phyloP scores from a whole-genome alignment of 1,140 invertebrate genomes.

The Rhopalosiphum maidis region DNA sequence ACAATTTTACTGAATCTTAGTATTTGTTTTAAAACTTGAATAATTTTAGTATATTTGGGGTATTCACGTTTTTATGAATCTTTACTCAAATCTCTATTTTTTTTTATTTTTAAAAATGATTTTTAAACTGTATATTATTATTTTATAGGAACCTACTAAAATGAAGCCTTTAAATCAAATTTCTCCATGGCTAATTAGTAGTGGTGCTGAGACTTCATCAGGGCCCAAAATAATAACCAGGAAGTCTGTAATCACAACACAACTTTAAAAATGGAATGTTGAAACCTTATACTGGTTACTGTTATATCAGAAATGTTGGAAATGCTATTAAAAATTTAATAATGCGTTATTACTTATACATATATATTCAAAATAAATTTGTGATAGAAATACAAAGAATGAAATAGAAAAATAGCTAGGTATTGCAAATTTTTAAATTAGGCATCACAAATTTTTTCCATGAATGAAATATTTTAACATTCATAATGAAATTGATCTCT shows the following conservation, averaged over 20 bases:
- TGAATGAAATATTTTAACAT: slow-evolving; percentile 46
- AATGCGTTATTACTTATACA: background rate
- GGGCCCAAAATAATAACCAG: slow-evolving; percentile 74
- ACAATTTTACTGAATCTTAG: background rate
- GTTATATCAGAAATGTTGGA: background rate
- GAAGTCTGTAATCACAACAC: slow-evolving; percentile 85
- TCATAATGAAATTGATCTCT: slow-evolving; percentile 26
- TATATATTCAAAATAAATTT: slow-evolving; percentile 19
- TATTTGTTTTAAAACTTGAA: background rate
- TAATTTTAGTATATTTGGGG: background rate
- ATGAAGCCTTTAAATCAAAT: slow-evolving; percentile 68
- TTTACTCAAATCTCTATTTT: background rate
- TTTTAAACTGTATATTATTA: background rate
- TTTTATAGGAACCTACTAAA: slow-evolving; percentile 60
- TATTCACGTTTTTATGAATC: background rate
- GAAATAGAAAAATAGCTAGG: background rate
- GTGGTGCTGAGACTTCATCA: slow-evolving; percentile 67
- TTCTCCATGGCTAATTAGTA: slow-evolving; percentile 81
- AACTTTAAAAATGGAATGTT: slow-evolving; percentile 65
- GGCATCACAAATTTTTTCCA: slow-evolving; percentile 12
- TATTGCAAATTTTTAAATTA: background rate
- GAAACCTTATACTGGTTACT: background rate
- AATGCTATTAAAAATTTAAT: slow-evolving; percentile 4
- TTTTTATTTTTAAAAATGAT: background rate
- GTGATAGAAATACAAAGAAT: background rate